Conservation (phyloP, 1,140 invertebrate genomes). For the Scaptomyza montana region DNA sequence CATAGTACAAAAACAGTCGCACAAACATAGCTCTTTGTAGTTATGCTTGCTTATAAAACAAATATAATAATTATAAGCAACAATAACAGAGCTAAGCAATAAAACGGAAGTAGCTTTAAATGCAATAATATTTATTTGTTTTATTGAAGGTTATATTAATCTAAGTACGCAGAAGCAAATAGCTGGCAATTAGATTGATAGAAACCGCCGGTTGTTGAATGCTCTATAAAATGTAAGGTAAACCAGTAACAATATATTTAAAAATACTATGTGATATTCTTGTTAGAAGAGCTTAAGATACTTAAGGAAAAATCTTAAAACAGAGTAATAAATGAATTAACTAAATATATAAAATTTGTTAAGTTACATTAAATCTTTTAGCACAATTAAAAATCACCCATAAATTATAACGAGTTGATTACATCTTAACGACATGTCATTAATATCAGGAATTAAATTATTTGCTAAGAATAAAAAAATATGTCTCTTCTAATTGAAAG, state of each 20-base stretch:
- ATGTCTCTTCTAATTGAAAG: no score
- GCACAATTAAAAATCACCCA: background rate
- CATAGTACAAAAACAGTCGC: slow-evolving; percentile 13
- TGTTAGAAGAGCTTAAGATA: no score
- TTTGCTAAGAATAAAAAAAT: no score
- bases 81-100: slow-evolving; percentile 47
- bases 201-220: slow-evolving; percentile 19
- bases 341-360: no score
- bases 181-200: background rate
- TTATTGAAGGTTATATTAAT: slow-evolving; percentile 63
- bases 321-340: no score
- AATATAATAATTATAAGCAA: slow-evolving; percentile 39
- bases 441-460: background rate
- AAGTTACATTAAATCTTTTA: no score
- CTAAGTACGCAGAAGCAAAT: slow-evolving; percentile 44
- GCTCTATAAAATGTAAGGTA: slow-evolving; percentile 13
- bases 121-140: slow-evolving; percentile 59
- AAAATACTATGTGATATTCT: no score
- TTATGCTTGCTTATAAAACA: slow-evolving; percentile 6
- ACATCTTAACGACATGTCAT: no score
- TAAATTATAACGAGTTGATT: no score
- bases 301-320: no score
- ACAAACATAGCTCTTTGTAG: background rate
- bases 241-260: background rate
- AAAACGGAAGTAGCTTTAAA: slow-evolving; percentile 70